Evolutionary conservation across 2,797 vertebrate genomes (phyloP), one percentile per base, ranked within the genome.

Genomic region (Labroides dimidiatus): DNA sequence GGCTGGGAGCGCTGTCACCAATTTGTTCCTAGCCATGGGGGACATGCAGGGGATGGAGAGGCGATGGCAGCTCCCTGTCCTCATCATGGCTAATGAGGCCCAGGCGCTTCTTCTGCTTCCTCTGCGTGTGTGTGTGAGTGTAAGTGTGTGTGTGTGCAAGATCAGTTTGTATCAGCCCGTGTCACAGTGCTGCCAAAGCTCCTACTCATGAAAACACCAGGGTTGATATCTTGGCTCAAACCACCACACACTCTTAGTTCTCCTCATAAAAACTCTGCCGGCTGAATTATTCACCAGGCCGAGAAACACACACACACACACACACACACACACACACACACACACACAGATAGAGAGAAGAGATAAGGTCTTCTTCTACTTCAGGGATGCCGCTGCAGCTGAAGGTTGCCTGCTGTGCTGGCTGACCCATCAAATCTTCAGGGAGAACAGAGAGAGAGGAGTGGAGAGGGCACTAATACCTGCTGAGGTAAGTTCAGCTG

Each of bases 21-120:
- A 95, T 95, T 94, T 95, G 93, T 94, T 93, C 90, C 80, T 95
- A 91, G 94, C 94, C 93, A 92, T 92, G 87, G 93, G 94, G 93
- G 92, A 93, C 91, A 94, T 93, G 68, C 91, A 94, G 93, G 94
- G 93, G 92, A 94, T 89, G 87, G 84, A 90, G 92, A 91, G 89
- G 87, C 81, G 88, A 88, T 93, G 90, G 91, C 92, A 92, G 91
- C 85, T 91, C 83, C 84, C 87, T 89, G 86, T 93, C 90, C 91
- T 93, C 90, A 86, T 91, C 90, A 86, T 83, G 66, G 87, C 89
- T 95, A 94, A 94, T 94, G 94, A 95, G 94, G 88, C 87, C 85
- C 80, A 43, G 77, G 78, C 78, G 78, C 78, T 90, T 81, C 68
- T 78, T 37, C 76, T 70, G 61, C 68, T 52, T 64, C 37, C 49